Percentiles rank a stretch among this genome's conserved stretches.
Evolutionary conservation across 1,140 invertebrate species (phyloP).

Genomic region (Drosophila triauraria): DNA sequence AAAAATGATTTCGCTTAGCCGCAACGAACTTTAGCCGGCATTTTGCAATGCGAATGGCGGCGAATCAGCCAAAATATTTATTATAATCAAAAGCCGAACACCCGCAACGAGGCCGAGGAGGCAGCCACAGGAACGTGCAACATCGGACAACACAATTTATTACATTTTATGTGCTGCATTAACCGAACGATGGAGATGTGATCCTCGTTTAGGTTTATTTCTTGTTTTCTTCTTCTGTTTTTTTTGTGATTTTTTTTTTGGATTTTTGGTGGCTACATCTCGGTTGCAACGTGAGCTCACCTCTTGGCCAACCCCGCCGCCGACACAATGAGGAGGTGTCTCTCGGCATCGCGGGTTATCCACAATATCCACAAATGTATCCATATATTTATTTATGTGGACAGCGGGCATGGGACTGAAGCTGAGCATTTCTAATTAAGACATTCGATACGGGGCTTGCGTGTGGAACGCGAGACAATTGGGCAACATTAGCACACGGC

Average conservation of each 20-base stretch:
- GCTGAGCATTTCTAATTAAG: constrained; percentile 80
- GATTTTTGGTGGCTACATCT: constrained; percentile 39
- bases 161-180: constrained; percentile 79
- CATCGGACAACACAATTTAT: constrained; percentile 75
- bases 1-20: constrained; percentile 48
- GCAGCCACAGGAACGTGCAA: constrained; percentile 31
- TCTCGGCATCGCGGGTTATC: constrained; percentile 9
- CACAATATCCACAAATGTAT: constrained; percentile 32
- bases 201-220: constrained; percentile 64
- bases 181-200: constrained; percentile 72
- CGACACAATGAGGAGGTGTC: constrained; percentile 59
- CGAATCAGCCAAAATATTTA: constrained; percentile 74
- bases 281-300: constrained; percentile 49
- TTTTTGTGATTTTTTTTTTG: constrained; percentile 3
- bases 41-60: constrained; percentile 57
- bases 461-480: constrained; percentile 80
- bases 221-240: constrained; percentile 9
- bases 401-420: constrained; percentile 34
- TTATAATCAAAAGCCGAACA: constrained; percentile 73
- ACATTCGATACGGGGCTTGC: constrained; percentile 81
- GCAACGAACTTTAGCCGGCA: constrained; percentile 21
- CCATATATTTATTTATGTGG: constrained; percentile 50
- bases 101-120: constrained; percentile 56
- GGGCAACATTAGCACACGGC: constrained; percentile 47
- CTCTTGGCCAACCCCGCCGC: constrained; percentile 39